phyloP scores from a whole-genome alignment of 2,888 invertebrate species.

The Gryllus longicercus region DNA sequence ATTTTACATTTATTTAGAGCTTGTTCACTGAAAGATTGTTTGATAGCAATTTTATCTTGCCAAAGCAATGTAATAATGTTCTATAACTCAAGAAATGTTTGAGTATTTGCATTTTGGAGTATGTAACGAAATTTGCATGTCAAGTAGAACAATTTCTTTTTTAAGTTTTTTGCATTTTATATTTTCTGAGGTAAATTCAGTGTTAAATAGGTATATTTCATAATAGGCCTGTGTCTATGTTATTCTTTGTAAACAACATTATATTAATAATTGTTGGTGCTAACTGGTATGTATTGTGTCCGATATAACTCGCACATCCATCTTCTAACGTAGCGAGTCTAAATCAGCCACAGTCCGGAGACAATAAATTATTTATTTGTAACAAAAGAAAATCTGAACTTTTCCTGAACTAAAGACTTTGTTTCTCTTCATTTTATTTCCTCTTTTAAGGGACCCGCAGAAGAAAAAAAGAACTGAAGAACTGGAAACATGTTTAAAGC shows the following conservation, averaged over 20 bases:
- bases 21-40: background rate
- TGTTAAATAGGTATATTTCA: constrained; percentile 9
- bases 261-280: constrained; percentile 26
- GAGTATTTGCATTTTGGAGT: background rate
- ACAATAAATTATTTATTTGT: constrained; percentile 36
- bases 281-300: constrained; percentile 25
- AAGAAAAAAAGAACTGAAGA: too few relatives aligned
- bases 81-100: background rate
- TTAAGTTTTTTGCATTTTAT: constrained; percentile 28
- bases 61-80: background rate
- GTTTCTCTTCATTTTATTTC: too few relatives aligned
- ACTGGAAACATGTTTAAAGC: too few relatives aligned
- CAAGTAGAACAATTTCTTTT: constrained; percentile 29
- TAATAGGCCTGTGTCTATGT: constrained; percentile 2
- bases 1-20: background rate
- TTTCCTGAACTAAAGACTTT: too few relatives aligned
- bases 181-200: constrained; percentile 3
- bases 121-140: constrained; percentile 4
- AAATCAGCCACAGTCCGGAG: constrained; percentile 30
- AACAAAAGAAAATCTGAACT: background rate
- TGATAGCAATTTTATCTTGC: constrained; percentile 1
- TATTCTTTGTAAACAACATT: constrained; percentile 11
- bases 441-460: too few relatives aligned
- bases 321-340: constrained; percentile 24
- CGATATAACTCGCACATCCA: constrained; percentile 20